A percentile compares a stretch with the other conserved stretches of the same genome.
Conservation (phyloP, 2,113 vertebrate genomes). For the Arvicanthis niloticus region DNA sequence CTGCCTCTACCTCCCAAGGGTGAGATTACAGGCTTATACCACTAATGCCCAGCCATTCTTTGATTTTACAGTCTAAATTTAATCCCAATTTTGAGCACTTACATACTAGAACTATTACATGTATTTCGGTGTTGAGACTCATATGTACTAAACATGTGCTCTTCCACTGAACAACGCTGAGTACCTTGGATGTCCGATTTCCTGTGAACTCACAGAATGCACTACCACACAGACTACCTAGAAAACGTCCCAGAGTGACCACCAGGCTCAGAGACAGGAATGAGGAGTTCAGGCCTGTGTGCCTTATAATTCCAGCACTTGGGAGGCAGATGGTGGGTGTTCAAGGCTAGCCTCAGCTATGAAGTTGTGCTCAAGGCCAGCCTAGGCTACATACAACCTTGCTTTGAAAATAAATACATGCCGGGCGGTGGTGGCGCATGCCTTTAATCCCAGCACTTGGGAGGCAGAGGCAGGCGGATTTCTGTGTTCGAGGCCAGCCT, state of each 20-base stretch:
- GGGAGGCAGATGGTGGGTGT: background rate
- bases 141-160: background rate
- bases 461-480: no score
- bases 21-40: background rate
- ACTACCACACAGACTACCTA: background rate
- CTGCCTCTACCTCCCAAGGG: background rate
- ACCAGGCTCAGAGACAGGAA: background rate
- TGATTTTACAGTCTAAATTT: background rate
- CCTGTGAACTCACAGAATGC: background rate
- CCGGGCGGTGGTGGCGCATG: no score
- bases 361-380: background rate
- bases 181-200: background rate
- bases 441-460: no score
- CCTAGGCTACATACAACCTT: background rate
- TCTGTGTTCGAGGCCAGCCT: no score
- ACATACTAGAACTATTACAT: background rate
- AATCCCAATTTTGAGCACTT: conserved; percentile 8
- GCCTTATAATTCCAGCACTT: background rate
- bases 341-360: background rate
- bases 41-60: background rate
- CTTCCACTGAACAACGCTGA: background rate
- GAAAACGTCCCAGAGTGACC: background rate
- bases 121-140: background rate
- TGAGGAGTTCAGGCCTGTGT: background rate
- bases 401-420: background rate